These are phyloP conservation scores for Drosophila meridionalis DNA, from an alignment of 2,888 invertebrate genomes.

Conservation along the genomic window DNA sequence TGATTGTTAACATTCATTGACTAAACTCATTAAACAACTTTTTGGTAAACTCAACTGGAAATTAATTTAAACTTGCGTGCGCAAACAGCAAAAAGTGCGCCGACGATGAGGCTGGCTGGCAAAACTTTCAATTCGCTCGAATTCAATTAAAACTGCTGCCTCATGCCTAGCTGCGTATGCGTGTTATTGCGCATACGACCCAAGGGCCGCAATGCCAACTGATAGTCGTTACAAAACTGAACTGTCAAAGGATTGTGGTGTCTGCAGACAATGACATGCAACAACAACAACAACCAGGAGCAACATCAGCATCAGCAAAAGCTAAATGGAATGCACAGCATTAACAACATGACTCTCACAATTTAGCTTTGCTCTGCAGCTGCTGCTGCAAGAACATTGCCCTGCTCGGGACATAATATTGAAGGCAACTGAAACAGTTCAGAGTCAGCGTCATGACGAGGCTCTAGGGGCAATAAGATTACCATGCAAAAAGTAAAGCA, in stretches of 20 bases:
- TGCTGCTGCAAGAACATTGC: constrained; percentile 32
- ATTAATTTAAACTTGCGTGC: constrained; percentile 69
- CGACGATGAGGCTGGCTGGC: neutral
- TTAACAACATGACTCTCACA: constrained; percentile 73
- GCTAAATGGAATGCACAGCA: constrained; percentile 46
- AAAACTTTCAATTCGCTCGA: constrained; percentile 70
- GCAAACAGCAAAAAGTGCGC: constrained; percentile 17
- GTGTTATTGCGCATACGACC: constrained; percentile 74
- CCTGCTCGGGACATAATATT: constrained; percentile 37
- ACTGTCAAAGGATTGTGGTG: constrained; percentile 51
- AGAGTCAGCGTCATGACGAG: constrained; percentile 40
- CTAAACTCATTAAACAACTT: constrained; percentile 66
- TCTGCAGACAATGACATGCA: constrained; percentile 46
- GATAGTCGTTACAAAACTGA: constrained; percentile 38
- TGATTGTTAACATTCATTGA: constrained; percentile 56
- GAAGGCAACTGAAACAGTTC: constrained; percentile 27
- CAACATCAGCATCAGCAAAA: constrained; percentile 27
- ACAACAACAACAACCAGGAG: constrained; percentile 22
- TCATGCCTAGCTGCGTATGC: constrained; percentile 62
- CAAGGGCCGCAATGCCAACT: constrained; percentile 40
- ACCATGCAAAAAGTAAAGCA: constrained; percentile 32
- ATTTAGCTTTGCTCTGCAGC: constrained; percentile 26
- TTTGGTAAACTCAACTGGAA: constrained; percentile 59
- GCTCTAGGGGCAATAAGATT: constrained; percentile 51
- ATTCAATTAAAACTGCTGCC: constrained; percentile 74